These are phyloP conservation scores for Daktulosphaira vitifoliae DNA, from an alignment of 1,140 invertebrate species.

Conservation along the genomic window DNA sequence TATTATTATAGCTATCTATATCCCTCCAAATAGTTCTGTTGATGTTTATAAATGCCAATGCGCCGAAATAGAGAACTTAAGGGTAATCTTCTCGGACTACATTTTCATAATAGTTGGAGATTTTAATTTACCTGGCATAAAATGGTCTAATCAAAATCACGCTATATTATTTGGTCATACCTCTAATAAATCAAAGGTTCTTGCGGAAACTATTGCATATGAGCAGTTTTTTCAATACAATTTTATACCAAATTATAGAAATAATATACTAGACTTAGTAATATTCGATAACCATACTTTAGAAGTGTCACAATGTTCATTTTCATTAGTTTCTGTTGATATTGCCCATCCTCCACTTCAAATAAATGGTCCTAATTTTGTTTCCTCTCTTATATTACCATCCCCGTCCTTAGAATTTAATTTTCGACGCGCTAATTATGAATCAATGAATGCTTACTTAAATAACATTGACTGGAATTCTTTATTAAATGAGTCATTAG, in stretches of 20 bases:
- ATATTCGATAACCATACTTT: no score
- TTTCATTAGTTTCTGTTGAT: no score
- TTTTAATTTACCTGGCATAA: not conserved
- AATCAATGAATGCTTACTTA: not conserved
- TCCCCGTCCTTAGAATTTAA: not conserved
- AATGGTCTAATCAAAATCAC: not conserved
- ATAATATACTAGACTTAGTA: not conserved
- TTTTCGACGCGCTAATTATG: not conserved
- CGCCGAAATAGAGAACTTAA: not conserved
- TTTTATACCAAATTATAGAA: not conserved
- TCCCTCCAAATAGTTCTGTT: not conserved
- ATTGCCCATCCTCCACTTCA: no score
- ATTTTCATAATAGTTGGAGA: not conserved
- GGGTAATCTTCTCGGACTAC: not conserved
- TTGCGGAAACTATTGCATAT: slow-evolving; percentile 1
- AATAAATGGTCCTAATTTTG: no score
- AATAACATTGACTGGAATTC: not conserved
- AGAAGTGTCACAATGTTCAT: no score
- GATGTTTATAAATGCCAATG: not conserved
- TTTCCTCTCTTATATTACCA: not conserved
- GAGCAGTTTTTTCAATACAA: slow-evolving; percentile 5
- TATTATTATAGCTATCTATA: not conserved
- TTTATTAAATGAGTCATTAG: no score
- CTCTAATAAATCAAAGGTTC: not conserved
- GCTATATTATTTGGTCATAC: not conserved